These are phyloP conservation scores for Lepisosteus oculatus DNA, from an alignment of 2,113 vertebrate genomes.

Conservation along the genomic window DNA sequence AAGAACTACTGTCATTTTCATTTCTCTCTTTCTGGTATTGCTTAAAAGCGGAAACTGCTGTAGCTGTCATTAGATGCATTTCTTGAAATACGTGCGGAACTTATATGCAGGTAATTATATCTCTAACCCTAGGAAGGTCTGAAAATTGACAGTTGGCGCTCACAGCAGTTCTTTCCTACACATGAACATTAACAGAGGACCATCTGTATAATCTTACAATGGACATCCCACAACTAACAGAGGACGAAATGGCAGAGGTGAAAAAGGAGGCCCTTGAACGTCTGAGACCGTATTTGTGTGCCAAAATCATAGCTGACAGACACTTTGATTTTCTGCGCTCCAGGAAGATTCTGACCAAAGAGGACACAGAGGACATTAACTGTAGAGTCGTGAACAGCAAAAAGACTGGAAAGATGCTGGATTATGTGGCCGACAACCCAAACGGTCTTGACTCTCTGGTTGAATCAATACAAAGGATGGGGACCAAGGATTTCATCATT, in stretches of 20 bases:
- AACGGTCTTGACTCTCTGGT: conserved; percentile 71
- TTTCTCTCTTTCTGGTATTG: too few species aligned
- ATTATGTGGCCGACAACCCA: conserved; percentile 78
- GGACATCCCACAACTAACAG: neutral
- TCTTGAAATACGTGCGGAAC: too few species aligned
- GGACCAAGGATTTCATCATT: conserved; percentile 74
- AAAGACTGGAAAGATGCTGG: conserved; percentile 72
- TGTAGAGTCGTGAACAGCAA: conserved; percentile 69
- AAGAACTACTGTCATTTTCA: too few species aligned
- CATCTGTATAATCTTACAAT: neutral
- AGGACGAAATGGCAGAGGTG: conserved; percentile 13
- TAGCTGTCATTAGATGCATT: too few species aligned
- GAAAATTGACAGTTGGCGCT: too few species aligned
- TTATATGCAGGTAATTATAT: too few species aligned
- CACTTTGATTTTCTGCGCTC: conserved; percentile 77
- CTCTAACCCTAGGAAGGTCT: too few species aligned
- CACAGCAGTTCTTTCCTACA: too few species aligned
- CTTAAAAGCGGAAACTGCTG: too few species aligned
- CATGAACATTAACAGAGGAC: too few species aligned
- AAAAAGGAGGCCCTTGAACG: conserved; percentile 64
- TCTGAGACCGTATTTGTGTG: conserved; percentile 73
- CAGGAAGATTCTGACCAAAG: conserved; percentile 74
- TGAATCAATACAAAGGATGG: conserved; percentile 69
- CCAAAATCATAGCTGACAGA: conserved; percentile 76
- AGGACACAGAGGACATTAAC: conserved; percentile 77